Evolutionary conservation across 2,888 invertebrate species (phyloP).

Genomic region (Tiliacea aurago): DNA sequence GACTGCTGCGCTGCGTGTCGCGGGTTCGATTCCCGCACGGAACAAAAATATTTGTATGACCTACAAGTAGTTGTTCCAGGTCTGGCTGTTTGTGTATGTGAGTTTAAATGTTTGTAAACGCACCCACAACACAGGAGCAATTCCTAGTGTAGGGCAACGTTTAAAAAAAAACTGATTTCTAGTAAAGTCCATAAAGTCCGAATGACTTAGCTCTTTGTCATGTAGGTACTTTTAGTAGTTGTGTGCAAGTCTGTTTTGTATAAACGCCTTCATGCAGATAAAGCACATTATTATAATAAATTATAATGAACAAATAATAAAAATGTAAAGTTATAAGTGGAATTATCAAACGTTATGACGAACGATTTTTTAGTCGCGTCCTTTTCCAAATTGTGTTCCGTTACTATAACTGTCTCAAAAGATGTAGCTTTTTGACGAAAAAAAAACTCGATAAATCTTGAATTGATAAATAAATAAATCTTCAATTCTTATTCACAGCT

Average conservation of each 20-base stretch:
- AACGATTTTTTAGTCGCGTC: neutral
- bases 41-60: too few relatives aligned
- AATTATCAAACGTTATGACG: neutral
- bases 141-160: too few relatives aligned
- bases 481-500: neutral
- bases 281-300: neutral
- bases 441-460: neutral
- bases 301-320: neutral
- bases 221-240: neutral
- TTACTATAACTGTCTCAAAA: neutral
- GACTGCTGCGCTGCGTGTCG: too few relatives aligned
- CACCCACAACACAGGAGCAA: too few relatives aligned
- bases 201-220: conserved; percentile 11
- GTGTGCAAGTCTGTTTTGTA: conserved; percentile 8
- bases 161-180: too few relatives aligned
- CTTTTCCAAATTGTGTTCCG: neutral
- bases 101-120: too few relatives aligned
- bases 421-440: too few relatives aligned
- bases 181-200: neutral
- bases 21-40: too few relatives aligned
- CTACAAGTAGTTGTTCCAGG: too few relatives aligned
- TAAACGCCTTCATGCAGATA: neutral
- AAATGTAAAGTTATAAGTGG: conserved; percentile 4
- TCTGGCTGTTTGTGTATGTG: too few relatives aligned
- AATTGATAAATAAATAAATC: too few relatives aligned